A percentile compares a stretch with the other conserved stretches of the same genome.
phyloP scores from a whole-genome alignment of 2,888 invertebrate species.

The Drosophila planitibia region DNA sequence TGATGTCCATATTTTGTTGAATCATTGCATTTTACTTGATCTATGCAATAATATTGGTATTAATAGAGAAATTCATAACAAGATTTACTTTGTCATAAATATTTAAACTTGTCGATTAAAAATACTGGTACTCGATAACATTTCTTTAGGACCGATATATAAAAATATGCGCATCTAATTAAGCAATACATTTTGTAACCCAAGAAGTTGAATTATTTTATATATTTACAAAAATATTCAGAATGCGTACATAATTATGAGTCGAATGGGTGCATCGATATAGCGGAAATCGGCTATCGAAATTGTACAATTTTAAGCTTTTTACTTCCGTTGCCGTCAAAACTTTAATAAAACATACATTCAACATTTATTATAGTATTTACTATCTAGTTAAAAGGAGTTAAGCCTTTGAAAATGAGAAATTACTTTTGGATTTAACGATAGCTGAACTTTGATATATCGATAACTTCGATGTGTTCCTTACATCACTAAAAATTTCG shows the following conservation, averaged over 20 bases:
- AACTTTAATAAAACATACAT: too few species aligned
- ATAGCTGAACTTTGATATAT: constrained; percentile 28
- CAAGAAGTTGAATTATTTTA: background rate
- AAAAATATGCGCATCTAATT: too few species aligned
- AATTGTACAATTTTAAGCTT: background rate
- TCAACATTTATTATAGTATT: background rate
- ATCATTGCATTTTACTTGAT: background rate
- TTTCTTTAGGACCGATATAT: background rate
- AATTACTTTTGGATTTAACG: background rate
- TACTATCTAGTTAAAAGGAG: background rate
- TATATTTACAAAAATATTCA: background rate
- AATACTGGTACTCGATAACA: background rate
- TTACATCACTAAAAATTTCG: constrained; percentile 82
- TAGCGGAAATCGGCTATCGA: constrained; percentile 7
- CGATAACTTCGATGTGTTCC: constrained; percentile 52
- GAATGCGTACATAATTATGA: background rate
- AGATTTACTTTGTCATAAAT: background rate
- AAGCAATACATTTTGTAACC: background rate
- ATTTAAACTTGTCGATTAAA: background rate
- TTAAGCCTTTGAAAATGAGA: background rate
- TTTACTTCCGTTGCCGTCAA: too few species aligned
- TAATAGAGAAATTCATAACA: background rate
- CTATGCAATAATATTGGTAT: background rate
- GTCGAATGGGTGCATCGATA: constrained; percentile 3
- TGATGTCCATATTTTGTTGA: background rate